Evolutionary conservation across 2,888 invertebrate species (phyloP), one percentile per base, ranked within the genome.

Genomic region (Stegana nigrithorax): DNA sequence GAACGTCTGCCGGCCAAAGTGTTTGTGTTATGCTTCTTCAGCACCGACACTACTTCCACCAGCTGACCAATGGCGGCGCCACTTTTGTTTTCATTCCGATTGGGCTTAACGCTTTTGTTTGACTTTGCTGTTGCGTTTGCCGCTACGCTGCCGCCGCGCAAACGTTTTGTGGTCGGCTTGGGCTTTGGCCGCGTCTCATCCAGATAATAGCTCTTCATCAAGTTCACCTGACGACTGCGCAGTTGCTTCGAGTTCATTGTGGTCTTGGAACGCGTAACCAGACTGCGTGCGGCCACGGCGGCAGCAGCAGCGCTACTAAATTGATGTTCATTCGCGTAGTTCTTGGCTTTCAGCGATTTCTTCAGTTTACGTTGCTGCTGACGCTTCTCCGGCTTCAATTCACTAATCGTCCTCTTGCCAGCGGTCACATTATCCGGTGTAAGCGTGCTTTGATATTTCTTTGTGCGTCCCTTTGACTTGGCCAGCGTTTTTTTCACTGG

Each of bases 151-250:
- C 75, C 75, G 3, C 65, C 78, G 19, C 64, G 66, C 0, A 77
- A 27, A 0, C 75, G 75, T 29, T 67, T n/a, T n/a, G n/a, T n/a
- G n/a, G n/a, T n/a, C n/a, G n/a, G n/a, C n/a, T n/a, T n/a, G n/a
- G n/a, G n/a, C n/a, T n/a, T 79, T 4, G 32, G 6, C 2, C 53
- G 66, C 17, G 62, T 39, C 55, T 64, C 57, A 51, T 69, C 68
- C 4, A 76, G 55, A 12, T 70, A 70, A 23, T 70, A 73, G 57
- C 57, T 75, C 64, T 80, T 81, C 10, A 76, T 62, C 47, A 78
- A 66, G 42, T 72, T 71, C 2, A 83, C 70, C 51, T 77, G 81
- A 14, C 81, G 81, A 60, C 74, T 83, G 1, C 83, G 74, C 17
- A 84, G 55, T 59, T 78, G 70, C 65, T 82, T 70, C n/a, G 79